Percentiles rank a stretch among this genome's conserved stretches.
Evolutionary conservation across 2,888 invertebrate species (phyloP).

Genomic region (Epinotia demarniana): DNA sequence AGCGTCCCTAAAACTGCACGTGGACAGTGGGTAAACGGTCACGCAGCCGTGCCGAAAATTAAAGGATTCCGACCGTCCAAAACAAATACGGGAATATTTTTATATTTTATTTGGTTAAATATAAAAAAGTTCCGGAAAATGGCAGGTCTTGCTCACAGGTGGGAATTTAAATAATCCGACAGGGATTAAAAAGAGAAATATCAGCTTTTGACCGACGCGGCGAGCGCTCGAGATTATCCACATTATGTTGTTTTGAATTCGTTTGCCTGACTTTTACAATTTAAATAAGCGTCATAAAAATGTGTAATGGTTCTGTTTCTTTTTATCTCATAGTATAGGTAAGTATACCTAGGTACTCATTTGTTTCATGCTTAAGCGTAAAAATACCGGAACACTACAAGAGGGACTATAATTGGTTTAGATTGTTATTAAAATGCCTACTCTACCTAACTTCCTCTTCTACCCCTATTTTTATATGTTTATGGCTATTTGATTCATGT

Average conservation of each 20-base stretch:
- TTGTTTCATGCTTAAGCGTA: neutral
- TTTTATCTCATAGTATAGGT: neutral
- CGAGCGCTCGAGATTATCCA: slow-evolving; percentile 70
- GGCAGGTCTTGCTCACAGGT: slow-evolving; percentile 76
- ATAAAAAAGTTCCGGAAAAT: slow-evolving; percentile 69
- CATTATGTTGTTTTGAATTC: slow-evolving; percentile 72
- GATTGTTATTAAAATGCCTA: too few relatives aligned
- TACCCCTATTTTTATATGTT: too few relatives aligned
- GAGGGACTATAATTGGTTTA: too few relatives aligned
- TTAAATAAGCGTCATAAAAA: slow-evolving; percentile 66
- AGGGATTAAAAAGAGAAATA: slow-evolving; percentile 84
- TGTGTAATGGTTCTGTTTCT: slow-evolving; percentile 29
- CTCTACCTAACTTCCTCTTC: too few relatives aligned
- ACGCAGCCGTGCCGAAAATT: slow-evolving; percentile 81
- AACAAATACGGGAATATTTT: slow-evolving; percentile 83
- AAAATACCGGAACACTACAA: neutral
- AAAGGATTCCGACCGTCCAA: slow-evolving; percentile 83
- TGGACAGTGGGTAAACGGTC: slow-evolving; percentile 67
- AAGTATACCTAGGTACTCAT: neutral
- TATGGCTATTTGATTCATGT: too few relatives aligned
- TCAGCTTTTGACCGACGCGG: slow-evolving; percentile 82
- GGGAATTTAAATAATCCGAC: slow-evolving; percentile 85
- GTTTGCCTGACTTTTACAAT: slow-evolving; percentile 70
- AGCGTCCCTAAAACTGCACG: slow-evolving; percentile 70
- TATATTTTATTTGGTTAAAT: slow-evolving; percentile 83